A percentile compares a stretch with the other conserved stretches of the same genome.
Evolutionary conservation across 2,113 vertebrate genomes (phyloP).

Genomic region (Cephalopterus ornatus): DNA sequence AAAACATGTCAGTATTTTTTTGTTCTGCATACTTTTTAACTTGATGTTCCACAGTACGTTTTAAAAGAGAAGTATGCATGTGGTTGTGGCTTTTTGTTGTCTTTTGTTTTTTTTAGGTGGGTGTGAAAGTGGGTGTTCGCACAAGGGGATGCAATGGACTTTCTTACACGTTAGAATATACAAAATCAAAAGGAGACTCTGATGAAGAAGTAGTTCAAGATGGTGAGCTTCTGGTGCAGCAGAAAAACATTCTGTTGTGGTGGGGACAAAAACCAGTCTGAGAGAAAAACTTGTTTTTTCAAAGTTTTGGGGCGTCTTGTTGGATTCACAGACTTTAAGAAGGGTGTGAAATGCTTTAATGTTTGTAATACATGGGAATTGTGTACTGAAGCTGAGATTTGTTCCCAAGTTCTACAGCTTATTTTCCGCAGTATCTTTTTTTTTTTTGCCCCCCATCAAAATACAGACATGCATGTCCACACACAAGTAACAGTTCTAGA

Average conservation of each 20-base stretch:
- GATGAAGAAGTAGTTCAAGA: constrained; percentile 97
- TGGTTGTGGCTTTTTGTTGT: neutral
- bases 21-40: neutral
- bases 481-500: neutral
- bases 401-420: neutral
- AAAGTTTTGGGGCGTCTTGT: neutral
- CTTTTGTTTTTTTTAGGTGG: constrained; percentile 77
- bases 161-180: constrained; percentile 93
- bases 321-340: neutral
- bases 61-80: neutral
- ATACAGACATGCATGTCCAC: neutral
- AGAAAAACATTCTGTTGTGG: neutral
- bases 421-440: neutral
- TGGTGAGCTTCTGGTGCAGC: constrained; percentile 73
- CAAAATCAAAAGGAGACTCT: constrained; percentile 87
- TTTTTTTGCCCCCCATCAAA: neutral
- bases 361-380: neutral
- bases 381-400: neutral
- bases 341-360: neutral
- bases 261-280: neutral
- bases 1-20: neutral
- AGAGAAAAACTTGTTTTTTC: neutral
- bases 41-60: neutral
- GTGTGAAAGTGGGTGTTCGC: constrained; percentile 92
- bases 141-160: constrained; percentile 97